Conservation (phyloP, 1,140 invertebrate genomes). For the Drosophila nannoptera region DNA sequence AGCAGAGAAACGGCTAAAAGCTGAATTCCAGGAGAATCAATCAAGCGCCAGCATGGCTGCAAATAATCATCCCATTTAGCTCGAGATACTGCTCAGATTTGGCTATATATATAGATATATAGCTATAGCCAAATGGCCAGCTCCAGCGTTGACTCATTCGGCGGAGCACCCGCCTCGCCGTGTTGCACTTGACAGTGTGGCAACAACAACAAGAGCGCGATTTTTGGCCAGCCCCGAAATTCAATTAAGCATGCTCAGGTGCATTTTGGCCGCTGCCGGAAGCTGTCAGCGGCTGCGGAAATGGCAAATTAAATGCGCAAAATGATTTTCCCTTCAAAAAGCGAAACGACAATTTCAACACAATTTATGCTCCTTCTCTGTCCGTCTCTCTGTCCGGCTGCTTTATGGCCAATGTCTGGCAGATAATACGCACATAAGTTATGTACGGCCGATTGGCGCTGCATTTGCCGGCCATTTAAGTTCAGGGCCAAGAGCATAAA, state of each 20-base stretch:
- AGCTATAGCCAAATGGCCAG: not conserved
- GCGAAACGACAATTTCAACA: not conserved
- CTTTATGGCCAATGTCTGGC: constrained; percentile 8
- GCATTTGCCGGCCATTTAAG: constrained; percentile 16
- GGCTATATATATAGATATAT: constrained; percentile 5
- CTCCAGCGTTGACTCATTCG: constrained; percentile 12
- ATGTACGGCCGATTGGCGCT: constrained; percentile 13
- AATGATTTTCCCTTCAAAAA: constrained; percentile 41
- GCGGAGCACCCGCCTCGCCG: constrained; percentile 41
- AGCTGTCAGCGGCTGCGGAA: constrained; percentile 58
- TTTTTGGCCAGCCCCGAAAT: constrained; percentile 34
- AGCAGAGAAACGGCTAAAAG: too few relatives aligned
- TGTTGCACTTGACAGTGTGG: constrained; percentile 44
- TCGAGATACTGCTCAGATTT: too few relatives aligned
- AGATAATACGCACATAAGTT: constrained; percentile 10
- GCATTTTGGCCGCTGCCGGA: constrained; percentile 48
- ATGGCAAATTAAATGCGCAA: constrained; percentile 69
- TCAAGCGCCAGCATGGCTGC: too few relatives aligned
- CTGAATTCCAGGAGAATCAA: too few relatives aligned
- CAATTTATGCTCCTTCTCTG: not conserved
- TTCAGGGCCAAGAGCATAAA: constrained; percentile 31
- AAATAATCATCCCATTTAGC: too few relatives aligned
- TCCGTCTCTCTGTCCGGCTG: constrained; percentile 55
- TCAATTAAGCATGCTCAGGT: constrained; percentile 70
- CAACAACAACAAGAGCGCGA: constrained; percentile 2